Conservation (phyloP, 2,888 invertebrate genomes). For the Dascillus cervinus region DNA sequence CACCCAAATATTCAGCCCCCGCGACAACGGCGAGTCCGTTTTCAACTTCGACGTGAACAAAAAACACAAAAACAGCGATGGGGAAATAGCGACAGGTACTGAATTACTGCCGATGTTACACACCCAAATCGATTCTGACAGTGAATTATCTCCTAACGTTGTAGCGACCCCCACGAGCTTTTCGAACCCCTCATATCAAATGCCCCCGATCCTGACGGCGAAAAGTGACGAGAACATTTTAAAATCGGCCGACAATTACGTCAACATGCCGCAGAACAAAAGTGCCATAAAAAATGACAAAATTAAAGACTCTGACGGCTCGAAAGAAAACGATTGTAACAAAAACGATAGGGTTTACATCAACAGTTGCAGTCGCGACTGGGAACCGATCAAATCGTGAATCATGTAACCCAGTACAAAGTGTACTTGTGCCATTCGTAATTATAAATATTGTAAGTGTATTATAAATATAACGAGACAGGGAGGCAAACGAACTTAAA, state of each 20-base stretch:
- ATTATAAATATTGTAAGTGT: too few species aligned
- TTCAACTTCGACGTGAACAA: constrained; percentile 47
- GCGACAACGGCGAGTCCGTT: constrained; percentile 38
- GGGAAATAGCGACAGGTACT: constrained; percentile 28
- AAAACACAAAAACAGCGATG: constrained; percentile 20
- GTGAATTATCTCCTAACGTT: constrained; percentile 22
- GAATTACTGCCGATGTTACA: constrained; percentile 52
- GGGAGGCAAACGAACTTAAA: too few species aligned
- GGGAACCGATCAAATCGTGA: constrained; percentile 24
- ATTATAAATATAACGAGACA: too few species aligned
- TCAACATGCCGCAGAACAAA: constrained; percentile 48
- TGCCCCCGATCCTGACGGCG: constrained; percentile 26
- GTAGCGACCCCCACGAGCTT: constrained; percentile 28
- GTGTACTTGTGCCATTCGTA: background rate
- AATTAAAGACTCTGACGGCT: constrained; percentile 4
- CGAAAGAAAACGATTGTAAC: constrained; percentile 15
- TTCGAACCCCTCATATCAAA: constrained; percentile 38
- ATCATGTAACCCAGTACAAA: background rate
- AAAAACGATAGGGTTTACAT: constrained; percentile 28
- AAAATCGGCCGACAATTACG: constrained; percentile 44
- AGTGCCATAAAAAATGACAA: constrained; percentile 30
- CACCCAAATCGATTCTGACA: constrained; percentile 36
- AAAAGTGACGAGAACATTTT: constrained; percentile 22
- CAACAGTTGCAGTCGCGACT: constrained; percentile 32
- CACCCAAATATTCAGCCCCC: constrained; percentile 50